A percentile compares a stretch with the other conserved stretches of the same genome.
phyloP scores from a whole-genome alignment of 2,113 vertebrate genomes.

The Narcine bancroftii region DNA sequence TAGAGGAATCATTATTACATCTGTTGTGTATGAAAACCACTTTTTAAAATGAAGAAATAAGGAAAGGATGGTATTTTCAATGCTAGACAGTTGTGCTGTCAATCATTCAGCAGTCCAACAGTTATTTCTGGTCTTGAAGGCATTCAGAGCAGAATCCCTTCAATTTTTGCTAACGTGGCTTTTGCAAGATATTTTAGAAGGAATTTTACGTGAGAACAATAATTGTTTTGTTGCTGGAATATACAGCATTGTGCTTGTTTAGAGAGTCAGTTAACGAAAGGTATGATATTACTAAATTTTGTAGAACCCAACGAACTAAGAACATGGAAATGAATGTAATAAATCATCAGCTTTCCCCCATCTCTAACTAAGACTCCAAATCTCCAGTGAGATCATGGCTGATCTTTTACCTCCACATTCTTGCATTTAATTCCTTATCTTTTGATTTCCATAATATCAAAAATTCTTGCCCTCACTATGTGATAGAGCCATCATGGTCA shows the following conservation, averaged over 20 bases:
- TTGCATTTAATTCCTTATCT: too few species aligned
- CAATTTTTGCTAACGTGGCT: background rate
- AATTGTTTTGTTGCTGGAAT: background rate
- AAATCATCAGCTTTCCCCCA: too few species aligned
- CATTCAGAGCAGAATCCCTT: background rate
- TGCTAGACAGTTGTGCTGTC: background rate
- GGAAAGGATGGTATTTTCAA: background rate
- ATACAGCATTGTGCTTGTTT: background rate
- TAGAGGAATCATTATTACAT: background rate
- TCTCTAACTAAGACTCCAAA: too few species aligned
- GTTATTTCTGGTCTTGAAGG: background rate
- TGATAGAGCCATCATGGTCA: too few species aligned
- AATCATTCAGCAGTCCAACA: background rate
- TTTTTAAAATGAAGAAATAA: background rate
- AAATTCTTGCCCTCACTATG: too few species aligned
- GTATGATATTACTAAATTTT: background rate
- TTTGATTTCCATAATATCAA: too few species aligned
- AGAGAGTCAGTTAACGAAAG: background rate
- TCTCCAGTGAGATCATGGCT: too few species aligned
- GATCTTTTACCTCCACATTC: too few species aligned
- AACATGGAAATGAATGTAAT: too few species aligned
- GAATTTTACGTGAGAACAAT: background rate
- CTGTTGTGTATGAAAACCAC: background rate
- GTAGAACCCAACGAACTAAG: background rate
- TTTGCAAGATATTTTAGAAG: background rate